Base-by-base conservation (phyloP, 2,888 invertebrate genomes). In the Muschampia plurimacula region DNA sequence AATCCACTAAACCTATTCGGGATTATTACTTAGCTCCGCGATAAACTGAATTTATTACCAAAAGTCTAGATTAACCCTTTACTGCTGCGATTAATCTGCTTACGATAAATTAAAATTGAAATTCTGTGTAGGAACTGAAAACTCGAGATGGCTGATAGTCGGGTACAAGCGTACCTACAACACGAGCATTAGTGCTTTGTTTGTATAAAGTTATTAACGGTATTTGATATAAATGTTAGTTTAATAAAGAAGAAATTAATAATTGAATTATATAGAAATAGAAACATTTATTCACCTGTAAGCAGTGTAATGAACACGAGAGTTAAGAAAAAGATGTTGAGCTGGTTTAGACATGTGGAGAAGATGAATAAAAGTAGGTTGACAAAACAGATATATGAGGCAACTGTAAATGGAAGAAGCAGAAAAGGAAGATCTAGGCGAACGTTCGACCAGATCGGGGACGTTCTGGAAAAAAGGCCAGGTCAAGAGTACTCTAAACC, bases 11-110 rank as follows among this genome's bases (percentile, higher is more conserved):
- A 28, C 71, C 66, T 71, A 67, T 67, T 67, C 59, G 41, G 60
- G 28, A 62, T 46, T 71, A 67, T 41, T 66, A 71, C 59, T 71
- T 41, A 52, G 71, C 32, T 57, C 46, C 15, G 28, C 49, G 71
- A 71, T 71, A 71, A 71, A 71, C 66, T 52, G 60, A 71, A 67
- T 71, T 71, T 71, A 71, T 71, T 66, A 52, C 60, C 66, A 60
- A 71, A 71, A 71, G 39, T 36, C 65, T 49, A 66, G 66, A 71
- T 71, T 71, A 71, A 71, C 60, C 71, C 71, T 66, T 66, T 66
- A 71, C 60, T 59, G 66, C 66, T 28, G 39, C 49, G 66, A 71
- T 36, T 71, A 71, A 71, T 71, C 60, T 36, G 65, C 9, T 39
- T 49, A n/a, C n/a, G 71, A 71, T 71, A 71, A 67, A 60, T 71